phyloP scores from a whole-genome alignment of 1,140 invertebrate species.

The Drosophila erecta region DNA sequence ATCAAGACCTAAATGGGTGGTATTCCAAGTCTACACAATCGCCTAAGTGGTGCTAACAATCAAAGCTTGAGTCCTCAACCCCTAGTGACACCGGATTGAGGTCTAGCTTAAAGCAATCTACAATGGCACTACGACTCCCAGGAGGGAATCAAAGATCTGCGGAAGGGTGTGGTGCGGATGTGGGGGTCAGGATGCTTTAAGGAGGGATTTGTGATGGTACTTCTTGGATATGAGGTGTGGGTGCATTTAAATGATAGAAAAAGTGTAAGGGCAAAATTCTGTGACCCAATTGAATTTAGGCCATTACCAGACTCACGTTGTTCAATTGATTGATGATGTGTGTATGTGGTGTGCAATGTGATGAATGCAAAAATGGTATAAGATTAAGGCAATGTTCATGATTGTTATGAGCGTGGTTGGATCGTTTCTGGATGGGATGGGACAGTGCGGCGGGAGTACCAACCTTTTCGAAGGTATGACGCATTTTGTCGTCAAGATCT shows the following conservation, averaged over 20 bases:
- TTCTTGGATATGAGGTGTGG: neutral
- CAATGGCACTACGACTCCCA: slow-evolving; percentile 19
- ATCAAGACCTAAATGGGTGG: too few species aligned
- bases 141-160: neutral
- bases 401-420: too few species aligned
- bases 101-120: neutral
- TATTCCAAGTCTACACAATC: slow-evolving; percentile 2
- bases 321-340: neutral
- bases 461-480: slow-evolving; percentile 90
- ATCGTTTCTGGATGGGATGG: neutral
- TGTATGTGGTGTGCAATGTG: slow-evolving; percentile 1
- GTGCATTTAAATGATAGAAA: neutral
- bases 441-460: slow-evolving; percentile 56
- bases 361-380: slow-evolving; percentile 3
- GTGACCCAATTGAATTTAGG: too few species aligned
- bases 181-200: slow-evolving; percentile 1
- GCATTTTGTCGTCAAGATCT: slow-evolving; percentile 84
- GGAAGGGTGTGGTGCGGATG: slow-evolving; percentile 7
- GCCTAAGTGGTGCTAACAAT: slow-evolving; percentile 17
- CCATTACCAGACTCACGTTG: slow-evolving; percentile 2
- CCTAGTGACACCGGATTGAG: neutral
- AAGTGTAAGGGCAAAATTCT: too few species aligned
- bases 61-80: slow-evolving; percentile 1
- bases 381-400: neutral
- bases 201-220: neutral